These are phyloP conservation scores for Urocynchramus pylzowi DNA, from an alignment of 2,113 vertebrate species.

Conservation along the genomic window DNA sequence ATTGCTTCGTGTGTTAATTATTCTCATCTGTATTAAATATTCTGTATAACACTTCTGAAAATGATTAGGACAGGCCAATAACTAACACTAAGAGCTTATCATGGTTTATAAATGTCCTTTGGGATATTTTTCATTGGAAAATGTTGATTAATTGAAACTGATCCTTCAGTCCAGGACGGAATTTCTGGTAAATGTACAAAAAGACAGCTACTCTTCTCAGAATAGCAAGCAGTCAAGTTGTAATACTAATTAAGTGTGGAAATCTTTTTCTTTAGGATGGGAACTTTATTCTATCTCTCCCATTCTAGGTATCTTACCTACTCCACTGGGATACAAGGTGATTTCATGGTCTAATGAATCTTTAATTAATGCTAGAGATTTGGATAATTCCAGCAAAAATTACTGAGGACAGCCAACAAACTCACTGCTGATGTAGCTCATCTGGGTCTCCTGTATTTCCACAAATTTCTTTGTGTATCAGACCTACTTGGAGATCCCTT, in stretches of 20 bases:
- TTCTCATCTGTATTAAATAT: slow-evolving; percentile 62
- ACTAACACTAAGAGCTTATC: slow-evolving; percentile 54
- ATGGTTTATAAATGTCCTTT: slow-evolving; percentile 44
- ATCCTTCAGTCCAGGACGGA: slow-evolving; percentile 18
- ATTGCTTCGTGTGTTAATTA: slow-evolving; percentile 59
- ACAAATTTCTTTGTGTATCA: neutral
- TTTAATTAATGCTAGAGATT: slow-evolving; percentile 52
- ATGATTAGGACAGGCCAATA: slow-evolving; percentile 51
- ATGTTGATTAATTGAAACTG: slow-evolving; percentile 61
- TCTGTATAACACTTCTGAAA: slow-evolving; percentile 60
- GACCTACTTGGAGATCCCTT: neutral
- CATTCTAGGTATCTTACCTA: neutral
- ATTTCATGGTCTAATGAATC: slow-evolving; percentile 54
- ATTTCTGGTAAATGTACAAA: slow-evolving; percentile 46
- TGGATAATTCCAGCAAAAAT: neutral
- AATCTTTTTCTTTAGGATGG: slow-evolving; percentile 37
- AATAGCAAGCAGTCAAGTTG: slow-evolving; percentile 33
- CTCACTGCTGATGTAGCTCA: neutral
- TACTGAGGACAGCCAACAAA: neutral
- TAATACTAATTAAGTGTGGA: slow-evolving; percentile 48
- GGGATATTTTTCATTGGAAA: slow-evolving; percentile 53
- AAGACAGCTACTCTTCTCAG: slow-evolving; percentile 7
- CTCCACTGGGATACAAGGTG: neutral
- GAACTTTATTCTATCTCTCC: slow-evolving; percentile 18
- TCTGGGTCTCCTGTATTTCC: neutral